Evolutionary conservation across 2,888 invertebrate genomes (phyloP).

Genomic region (Nephrotoma guestfalica): DNA sequence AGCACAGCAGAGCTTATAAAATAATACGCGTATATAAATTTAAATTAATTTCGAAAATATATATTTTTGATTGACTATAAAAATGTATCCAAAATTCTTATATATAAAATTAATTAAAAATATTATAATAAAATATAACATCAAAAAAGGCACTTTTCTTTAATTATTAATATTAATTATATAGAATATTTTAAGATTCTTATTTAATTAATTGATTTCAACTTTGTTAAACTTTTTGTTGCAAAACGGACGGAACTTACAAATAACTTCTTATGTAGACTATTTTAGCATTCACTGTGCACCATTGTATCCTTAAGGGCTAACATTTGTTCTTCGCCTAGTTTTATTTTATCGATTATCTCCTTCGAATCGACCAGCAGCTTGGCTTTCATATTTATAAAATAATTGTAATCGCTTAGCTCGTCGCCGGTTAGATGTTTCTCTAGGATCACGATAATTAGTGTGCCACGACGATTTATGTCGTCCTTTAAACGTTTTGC

Average conservation of each 20-base stretch:
- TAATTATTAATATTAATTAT: not conserved
- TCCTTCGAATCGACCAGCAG: constrained; percentile 69
- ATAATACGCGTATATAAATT: not conserved
- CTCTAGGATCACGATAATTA: constrained; percentile 52
- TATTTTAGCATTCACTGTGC: constrained; percentile 27
- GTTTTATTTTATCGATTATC: constrained; percentile 67
- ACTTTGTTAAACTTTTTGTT: not conserved
- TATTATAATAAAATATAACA: not conserved
- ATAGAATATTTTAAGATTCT: not conserved
- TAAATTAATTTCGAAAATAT: not conserved
- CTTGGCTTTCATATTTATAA: constrained; percentile 76
- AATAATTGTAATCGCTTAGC: constrained; percentile 67
- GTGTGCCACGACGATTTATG: constrained; percentile 61
- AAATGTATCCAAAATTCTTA: not conserved
- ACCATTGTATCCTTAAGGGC: constrained; percentile 39
- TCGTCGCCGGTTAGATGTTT: constrained; percentile 58
- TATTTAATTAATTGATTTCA: not conserved
- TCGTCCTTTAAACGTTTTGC: constrained; percentile 67
- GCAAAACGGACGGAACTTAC: not conserved
- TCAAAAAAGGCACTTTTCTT: not conserved
- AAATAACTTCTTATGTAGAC: not conserved
- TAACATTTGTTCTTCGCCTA: constrained; percentile 63
- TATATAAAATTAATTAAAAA: not conserved
- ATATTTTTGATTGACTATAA: not conserved
- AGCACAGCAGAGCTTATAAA: not conserved